Conservation (phyloP, 2,113 vertebrate genomes). For the Microcebus tavaratra region DNA sequence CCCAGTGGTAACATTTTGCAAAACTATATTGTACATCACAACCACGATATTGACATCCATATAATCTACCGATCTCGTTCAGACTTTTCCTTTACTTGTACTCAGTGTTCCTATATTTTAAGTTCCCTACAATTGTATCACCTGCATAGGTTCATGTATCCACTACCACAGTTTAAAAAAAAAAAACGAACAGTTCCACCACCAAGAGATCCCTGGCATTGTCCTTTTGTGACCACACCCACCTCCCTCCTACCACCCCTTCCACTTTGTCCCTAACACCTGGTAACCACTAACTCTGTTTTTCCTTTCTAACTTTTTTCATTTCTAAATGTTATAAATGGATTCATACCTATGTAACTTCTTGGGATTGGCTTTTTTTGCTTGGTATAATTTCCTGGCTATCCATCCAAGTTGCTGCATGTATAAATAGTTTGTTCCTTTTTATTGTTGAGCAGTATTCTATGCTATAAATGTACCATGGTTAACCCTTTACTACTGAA, state of each 20-base stretch:
- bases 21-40: background rate
- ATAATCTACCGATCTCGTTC: background rate
- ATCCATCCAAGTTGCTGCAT: background rate
- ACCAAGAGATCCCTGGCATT: background rate
- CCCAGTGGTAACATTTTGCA: background rate
- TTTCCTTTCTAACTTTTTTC: background rate
- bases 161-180: background rate
- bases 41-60: background rate
- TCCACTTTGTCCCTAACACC: background rate
- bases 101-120: background rate
- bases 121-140: background rate
- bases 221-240: background rate
- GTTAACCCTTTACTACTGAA: background rate
- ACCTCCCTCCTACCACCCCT: background rate
- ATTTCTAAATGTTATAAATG: background rate
- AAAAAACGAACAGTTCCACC: background rate
- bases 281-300: background rate
- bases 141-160: background rate
- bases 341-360: background rate
- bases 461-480: background rate
- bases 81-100: background rate
- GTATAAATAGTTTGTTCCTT: background rate
- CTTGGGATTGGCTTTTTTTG: background rate
- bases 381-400: background rate
- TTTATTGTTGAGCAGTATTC: background rate